phyloP scores from a whole-genome alignment of 2,888 invertebrate species.

The Zele albiditarsus region DNA sequence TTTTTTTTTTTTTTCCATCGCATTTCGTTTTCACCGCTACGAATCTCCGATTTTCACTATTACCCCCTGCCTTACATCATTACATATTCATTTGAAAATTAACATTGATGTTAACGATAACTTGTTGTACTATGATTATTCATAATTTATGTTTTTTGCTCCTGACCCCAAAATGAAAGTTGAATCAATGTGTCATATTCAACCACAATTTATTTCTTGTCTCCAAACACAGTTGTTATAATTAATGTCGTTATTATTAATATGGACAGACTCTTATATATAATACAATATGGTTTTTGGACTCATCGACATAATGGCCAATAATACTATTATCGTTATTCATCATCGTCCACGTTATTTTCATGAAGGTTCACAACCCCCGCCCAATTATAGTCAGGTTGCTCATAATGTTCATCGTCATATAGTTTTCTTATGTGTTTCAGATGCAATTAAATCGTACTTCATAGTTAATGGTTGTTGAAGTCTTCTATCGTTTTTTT shows the following conservation, averaged over 20 bases:
- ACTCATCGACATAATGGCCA: slow-evolving; percentile 72
- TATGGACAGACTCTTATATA: slow-evolving; percentile 73
- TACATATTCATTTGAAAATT: slow-evolving; percentile 33
- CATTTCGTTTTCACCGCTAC: slow-evolving; percentile 14
- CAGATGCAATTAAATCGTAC: slow-evolving; percentile 13
- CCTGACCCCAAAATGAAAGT: slow-evolving; percentile 39
- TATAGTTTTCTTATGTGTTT: slow-evolving; percentile 30
- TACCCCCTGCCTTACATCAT: slow-evolving; percentile 33
- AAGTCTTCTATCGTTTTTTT: slow-evolving; percentile 30
- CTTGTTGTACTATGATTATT: not conserved
- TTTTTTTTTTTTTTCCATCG: slow-evolving; percentile 25
- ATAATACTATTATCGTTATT: slow-evolving; percentile 72
- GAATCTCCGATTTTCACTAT: slow-evolving; percentile 25
- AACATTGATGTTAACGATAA: slow-evolving; percentile 25
- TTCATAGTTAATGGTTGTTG: slow-evolving; percentile 31
- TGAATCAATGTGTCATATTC: slow-evolving; percentile 67
- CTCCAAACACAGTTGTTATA: slow-evolving; percentile 74
- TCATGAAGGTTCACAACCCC: slow-evolving; percentile 9
- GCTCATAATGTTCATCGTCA: slow-evolving; percentile 44
- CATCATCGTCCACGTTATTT: slow-evolving; percentile 57
- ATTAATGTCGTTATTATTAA: slow-evolving; percentile 72
- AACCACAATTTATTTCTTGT: slow-evolving; percentile 74
- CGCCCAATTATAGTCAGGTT: slow-evolving; percentile 31
- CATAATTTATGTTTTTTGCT: not conserved
- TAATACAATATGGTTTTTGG: slow-evolving; percentile 72